Conservation (phyloP, 35 echinoderm and acorn worm species). For the Acanthaster planci region DNA sequence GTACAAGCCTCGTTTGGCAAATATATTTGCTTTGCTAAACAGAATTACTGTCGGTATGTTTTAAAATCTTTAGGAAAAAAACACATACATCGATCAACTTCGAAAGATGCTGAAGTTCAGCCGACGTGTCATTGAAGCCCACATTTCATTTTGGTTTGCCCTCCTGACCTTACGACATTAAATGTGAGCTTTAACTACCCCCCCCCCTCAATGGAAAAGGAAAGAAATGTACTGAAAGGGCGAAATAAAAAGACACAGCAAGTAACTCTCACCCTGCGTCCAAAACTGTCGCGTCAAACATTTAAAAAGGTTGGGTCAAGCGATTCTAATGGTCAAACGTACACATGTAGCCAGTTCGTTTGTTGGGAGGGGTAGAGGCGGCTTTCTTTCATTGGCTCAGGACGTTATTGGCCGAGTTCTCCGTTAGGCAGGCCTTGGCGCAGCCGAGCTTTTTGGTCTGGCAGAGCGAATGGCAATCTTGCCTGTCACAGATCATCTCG, state of each 20-base stretch:
- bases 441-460: not conserved
- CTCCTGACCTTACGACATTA: too few species aligned
- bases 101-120: too few species aligned
- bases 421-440: slow-evolving; percentile 7
- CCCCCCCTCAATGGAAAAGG: too few species aligned
- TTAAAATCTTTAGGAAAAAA: too few species aligned
- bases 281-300: slow-evolving; percentile 9
- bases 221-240: too few species aligned
- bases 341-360: not conserved
- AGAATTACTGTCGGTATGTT: too few species aligned
- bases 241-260: not conserved
- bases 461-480: slow-evolving; percentile 7
- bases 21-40: too few species aligned
- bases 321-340: slow-evolving; percentile 1
- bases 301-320: slow-evolving; percentile 2
- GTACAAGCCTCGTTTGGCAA: too few species aligned
- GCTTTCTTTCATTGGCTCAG: slow-evolving; percentile 6
- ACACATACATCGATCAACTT: too few species aligned
- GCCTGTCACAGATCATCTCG: slow-evolving; percentile 7
- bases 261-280: not conserved
- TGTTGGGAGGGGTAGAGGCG: not conserved
- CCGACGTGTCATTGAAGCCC: too few species aligned
- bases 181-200: too few species aligned
- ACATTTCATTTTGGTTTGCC: too few species aligned
- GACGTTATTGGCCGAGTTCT: not conserved